These are phyloP conservation scores for Plectrocnemia conspersa DNA, from an alignment of 1,140 invertebrate genomes.

Conservation along the genomic window DNA sequence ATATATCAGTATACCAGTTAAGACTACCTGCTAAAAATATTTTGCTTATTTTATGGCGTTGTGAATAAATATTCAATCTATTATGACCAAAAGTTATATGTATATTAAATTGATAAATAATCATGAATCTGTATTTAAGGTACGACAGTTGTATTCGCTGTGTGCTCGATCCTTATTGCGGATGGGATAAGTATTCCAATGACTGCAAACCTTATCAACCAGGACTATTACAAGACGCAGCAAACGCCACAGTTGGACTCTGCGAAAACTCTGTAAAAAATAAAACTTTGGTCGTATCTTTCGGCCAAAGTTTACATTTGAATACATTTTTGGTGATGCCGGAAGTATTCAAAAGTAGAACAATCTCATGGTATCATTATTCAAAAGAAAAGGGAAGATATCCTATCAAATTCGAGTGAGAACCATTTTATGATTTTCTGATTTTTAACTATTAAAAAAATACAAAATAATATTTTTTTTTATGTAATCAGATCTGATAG, in stretches of 20 bases:
- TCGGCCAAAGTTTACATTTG: constrained; percentile 72
- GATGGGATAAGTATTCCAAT: constrained; percentile 74
- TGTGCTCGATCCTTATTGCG: constrained; percentile 76
- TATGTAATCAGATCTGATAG: constrained; percentile 57
- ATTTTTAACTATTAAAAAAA: not conserved
- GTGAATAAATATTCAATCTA: no score
- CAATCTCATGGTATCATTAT: constrained; percentile 67
- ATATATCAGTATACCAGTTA: no score
- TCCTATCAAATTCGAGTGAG: constrained; percentile 48
- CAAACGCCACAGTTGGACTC: constrained; percentile 64
- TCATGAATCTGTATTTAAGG: constrained; percentile 38
- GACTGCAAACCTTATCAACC: constrained; percentile 67
- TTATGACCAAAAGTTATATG: not conserved
- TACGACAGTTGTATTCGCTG: constrained; percentile 77
- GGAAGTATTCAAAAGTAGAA: constrained; percentile 58
- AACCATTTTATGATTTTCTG: constrained; percentile 1
- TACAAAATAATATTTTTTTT: not conserved
- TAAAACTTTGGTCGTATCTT: constrained; percentile 66
- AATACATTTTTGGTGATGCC: constrained; percentile 68
- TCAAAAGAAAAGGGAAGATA: constrained; percentile 63
- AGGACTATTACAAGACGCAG: constrained; percentile 66
- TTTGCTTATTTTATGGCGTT: no score
- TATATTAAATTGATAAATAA: not conserved
- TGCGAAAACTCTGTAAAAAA: constrained; percentile 66
- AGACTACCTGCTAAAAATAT: no score